Base-by-base conservation (phyloP, 2,888 invertebrate species). In the Netelia fuscicornis region DNA sequence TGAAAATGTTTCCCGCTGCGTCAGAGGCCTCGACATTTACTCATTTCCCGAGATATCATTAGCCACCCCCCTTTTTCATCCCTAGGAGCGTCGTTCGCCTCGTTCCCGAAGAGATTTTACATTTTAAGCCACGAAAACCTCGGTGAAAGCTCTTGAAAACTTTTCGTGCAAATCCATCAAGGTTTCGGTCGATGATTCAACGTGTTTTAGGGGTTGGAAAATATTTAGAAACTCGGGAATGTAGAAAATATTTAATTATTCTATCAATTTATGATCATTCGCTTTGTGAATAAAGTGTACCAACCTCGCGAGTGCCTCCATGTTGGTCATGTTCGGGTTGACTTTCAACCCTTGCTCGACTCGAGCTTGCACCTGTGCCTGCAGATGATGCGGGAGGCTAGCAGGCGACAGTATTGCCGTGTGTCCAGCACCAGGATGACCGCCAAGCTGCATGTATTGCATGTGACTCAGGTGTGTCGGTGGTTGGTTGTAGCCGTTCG, bases 401-500 rank as follows among this genome's bases (percentile, higher is more conserved):
- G 98, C 98, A 13, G 98, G 98, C 79, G 98, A 98, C 95, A 98
- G 96, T 88, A 98, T 96, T 83, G 98, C 98, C 85, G 96, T 96
- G 93, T 96, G 96, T 88, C 95, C 95, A 67, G 95, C 96, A 77
- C 96, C 96, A 75, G 96, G 96, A 94, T 96, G 95, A 93, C 97
- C 97, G 88, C 96, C 96, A 94, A 98, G 96, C 94, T 98, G 98
- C 98, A 98, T 98, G 95, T 98, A 98, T 92, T 98, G 98, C 97
- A 98, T 98, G 92, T 98, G 98, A 93, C 97, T 97, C 90, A 98
- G 96, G 94, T 98, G 97, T 85, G 97, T 97, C 82, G 98, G 98
- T 84, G 98, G 98, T 89, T 98, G 98, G 94, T 98, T 98, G 95
- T 98, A 98, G 87, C 98, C 98, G 93, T 98, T 98, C 84, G 98